These are phyloP conservation scores for human DNA, from an alignment of 2,113 vertebrate species.

Conservation along the genomic window GRCh38 chr5:117330001-117330500, in stretches of 20 bases:
- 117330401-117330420: background rate
- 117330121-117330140: background rate
- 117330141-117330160: background rate
- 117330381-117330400: background rate
- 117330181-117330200: background rate
- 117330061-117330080: background rate
- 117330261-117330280: background rate
- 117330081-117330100: background rate
- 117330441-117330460: background rate
- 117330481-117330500: background rate
- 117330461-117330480: background rate
- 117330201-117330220: background rate
- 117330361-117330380: background rate
- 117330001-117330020: background rate
- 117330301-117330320: background rate
- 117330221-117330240: background rate
- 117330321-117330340: background rate
- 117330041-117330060: background rate
- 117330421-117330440: background rate
- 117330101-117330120: background rate
- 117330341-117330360: background rate
- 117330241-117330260: background rate
- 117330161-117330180: background rate
- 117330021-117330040: background rate
- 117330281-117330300: background rate